Evolutionary conservation across 2,888 invertebrate genomes (phyloP), one percentile per base, ranked within the genome.

Genomic region (Tromatobia lineatoria): DNA sequence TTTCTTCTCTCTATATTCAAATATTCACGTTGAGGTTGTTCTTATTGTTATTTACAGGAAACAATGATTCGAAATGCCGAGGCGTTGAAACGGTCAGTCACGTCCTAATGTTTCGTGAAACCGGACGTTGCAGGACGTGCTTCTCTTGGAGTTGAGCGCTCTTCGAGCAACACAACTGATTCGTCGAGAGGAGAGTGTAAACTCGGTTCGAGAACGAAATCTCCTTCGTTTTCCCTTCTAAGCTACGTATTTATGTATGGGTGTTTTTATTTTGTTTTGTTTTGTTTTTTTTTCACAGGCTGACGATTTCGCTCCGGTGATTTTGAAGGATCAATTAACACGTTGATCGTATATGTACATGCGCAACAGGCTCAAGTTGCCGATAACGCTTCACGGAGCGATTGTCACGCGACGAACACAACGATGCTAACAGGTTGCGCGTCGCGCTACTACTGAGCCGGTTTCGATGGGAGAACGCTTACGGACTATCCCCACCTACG

Each of bases 371-470:
- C 71, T 52, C 23, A 18, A 18, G 47, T 23, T 67, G 42, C 45
- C 18, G 13, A 57, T 23, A 29, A 25, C 71, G 54, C 4, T 54
- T 23, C 10, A 25, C 38, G 6, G 59, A 78, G 45, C 38, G 66
- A 54, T 20, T 54, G 70, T 57, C 57, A 54, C 45, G 50, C 50
- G 34, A 54, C 59, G 29, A 61, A 10, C 47, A n/a, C 57, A 77
- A 77, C 89, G 85, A 89, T 82, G 86, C 83, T 85, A 85, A 89
- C 90, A 86, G 87, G 88, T 90, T 89, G 91, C 92, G 90, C 90
- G 90, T 87, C 92, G 90, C 90, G 87, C 69, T 74, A 87, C 87
- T 88, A 93, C 93, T 93, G 92, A 80, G 87, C 86, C 83, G 85
- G 85, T 85, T 80, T 54, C 81, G 80, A 47, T 64, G 52, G 64